These are phyloP conservation scores for Halocynthia roretzi DNA, from an alignment of 23 tunicate species.

Conservation along the genomic window DNA sequence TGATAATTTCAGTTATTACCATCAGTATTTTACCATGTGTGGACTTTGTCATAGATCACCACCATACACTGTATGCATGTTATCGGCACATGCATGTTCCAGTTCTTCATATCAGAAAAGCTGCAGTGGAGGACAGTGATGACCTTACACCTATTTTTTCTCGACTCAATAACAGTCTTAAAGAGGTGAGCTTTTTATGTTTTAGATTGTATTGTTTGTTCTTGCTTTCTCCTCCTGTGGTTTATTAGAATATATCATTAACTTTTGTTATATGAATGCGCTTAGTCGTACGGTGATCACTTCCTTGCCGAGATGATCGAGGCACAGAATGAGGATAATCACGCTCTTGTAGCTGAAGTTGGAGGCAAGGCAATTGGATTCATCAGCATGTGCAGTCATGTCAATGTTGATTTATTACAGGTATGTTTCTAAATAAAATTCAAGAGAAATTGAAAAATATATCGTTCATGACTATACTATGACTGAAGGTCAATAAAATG, in stretches of 20 bases:
- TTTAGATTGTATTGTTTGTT: not conserved
- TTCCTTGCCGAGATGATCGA: conserved; percentile 95
- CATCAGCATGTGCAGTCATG: conserved; percentile 74
- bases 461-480: not conserved
- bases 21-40: not conserved
- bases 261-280: not conserved
- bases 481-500: not conserved
- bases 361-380: conserved; percentile 93
- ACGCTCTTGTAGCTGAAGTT: conserved; percentile 82
- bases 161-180: conserved; percentile 53
- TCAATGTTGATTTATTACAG: conserved; percentile 62
- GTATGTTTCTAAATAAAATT: conserved; percentile 7
- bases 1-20: not conserved
- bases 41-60: not conserved
- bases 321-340: conserved; percentile 75
- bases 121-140: conserved; percentile 94
- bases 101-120: conserved; percentile 63
- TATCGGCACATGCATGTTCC: conserved; percentile 87
- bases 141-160: conserved; percentile 78
- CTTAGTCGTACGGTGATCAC: conserved; percentile 78
- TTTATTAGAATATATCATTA: not conserved
- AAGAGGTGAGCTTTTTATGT: conserved; percentile 27
- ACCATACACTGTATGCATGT: conserved; percentile 54
- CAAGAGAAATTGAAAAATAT: not conserved
- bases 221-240: not conserved